A percentile compares a stretch with the other conserved stretches of the same genome.
These are phyloP conservation scores for Tethya wilhelma DNA, from an alignment of 37 sponge, comb jelly and placozoan genomes.

Conservation along the genomic window DNA sequence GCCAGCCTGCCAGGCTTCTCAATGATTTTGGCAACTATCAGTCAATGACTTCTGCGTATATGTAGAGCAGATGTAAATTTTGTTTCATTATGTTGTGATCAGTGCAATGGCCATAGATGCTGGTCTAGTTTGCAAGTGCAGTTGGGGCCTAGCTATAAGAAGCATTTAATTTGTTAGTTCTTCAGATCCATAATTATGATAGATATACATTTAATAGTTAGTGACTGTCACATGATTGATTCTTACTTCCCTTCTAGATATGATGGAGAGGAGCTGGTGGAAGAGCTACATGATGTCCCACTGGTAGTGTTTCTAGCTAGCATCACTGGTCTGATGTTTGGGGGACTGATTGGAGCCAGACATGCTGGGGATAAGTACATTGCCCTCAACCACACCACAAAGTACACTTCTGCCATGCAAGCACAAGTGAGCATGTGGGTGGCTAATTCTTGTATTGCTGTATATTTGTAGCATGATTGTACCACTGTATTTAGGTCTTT, in stretches of 20 bases:
- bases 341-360: conserved; percentile 69
- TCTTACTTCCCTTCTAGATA: background rate
- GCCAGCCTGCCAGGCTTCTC: too few relatives aligned
- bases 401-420: conserved; percentile 73
- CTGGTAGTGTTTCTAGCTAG: conserved; percentile 42
- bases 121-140: too few relatives aligned
- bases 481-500: background rate
- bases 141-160: too few relatives aligned
- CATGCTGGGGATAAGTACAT: conserved; percentile 67
- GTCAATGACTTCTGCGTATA: background rate
- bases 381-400: conserved; percentile 45
- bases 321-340: conserved; percentile 57
- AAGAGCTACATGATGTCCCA: conserved; percentile 47
- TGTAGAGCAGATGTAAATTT: background rate
- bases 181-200: too few relatives aligned
- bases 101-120: too few relatives aligned
- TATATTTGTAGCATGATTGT: background rate
- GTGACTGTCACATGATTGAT: background rate
- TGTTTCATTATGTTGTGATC: background rate
- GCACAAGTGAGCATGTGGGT: conserved; percentile 51
- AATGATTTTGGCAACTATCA: too few relatives aligned
- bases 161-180: too few relatives aligned
- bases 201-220: too few relatives aligned
- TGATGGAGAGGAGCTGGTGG: conserved; percentile 18
- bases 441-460: background rate